A percentile compares a stretch with the other conserved stretches of the same genome.
Evolutionary conservation across 2,113 vertebrate genomes (phyloP).

Genomic region (Nycticorax nycticorax): DNA sequence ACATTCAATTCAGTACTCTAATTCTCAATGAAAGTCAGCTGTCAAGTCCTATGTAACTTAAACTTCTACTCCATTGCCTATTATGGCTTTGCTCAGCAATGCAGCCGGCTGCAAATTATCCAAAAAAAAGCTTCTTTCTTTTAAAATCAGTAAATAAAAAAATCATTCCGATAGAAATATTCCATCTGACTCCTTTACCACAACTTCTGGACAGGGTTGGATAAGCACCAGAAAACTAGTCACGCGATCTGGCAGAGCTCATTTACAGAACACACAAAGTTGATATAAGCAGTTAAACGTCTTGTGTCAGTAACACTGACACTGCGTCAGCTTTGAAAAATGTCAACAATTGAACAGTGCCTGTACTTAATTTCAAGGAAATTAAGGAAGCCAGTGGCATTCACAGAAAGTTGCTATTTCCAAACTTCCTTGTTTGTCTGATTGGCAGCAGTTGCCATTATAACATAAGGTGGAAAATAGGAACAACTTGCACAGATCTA

Average conservation of each 20-base stretch:
- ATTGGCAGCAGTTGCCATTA: constrained; percentile 52
- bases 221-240: neutral
- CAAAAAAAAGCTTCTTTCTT: neutral
- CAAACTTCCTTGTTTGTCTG: constrained; percentile 31
- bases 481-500: constrained; percentile 65
- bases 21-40: neutral
- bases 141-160: neutral
- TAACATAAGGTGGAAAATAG: constrained; percentile 62
- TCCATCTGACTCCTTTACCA: constrained; percentile 17
- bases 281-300: neutral
- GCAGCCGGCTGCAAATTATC: neutral
- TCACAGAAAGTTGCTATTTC: neutral
- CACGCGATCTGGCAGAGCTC: neutral
- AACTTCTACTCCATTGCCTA: neutral
- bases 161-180: neutral
- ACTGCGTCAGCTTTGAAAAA: neutral
- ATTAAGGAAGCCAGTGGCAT: neutral
- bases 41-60: neutral
- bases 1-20: neutral
- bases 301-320: neutral
- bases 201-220: constrained; percentile 32
- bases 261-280: neutral
- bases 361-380: constrained; percentile 6
- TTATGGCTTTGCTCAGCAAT: neutral
- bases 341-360: neutral